These are phyloP conservation scores for Aphelenchoides fujianensis DNA, from an alignment of 1,140 invertebrate species.

Conservation along the genomic window DNA sequence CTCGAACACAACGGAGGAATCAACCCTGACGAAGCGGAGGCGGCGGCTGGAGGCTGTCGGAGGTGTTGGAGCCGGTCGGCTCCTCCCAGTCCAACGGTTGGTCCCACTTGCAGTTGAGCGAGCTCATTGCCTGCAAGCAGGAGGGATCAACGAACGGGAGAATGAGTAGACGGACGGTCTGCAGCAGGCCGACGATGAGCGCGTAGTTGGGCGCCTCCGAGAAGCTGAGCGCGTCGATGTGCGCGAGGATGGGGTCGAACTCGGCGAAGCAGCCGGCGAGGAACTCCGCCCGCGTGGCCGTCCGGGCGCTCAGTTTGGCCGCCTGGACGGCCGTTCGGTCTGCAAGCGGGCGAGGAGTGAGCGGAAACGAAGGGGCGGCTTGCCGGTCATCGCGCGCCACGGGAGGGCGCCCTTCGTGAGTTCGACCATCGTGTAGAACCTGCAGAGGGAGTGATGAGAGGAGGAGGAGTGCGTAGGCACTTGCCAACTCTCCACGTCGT, in stretches of 20 bases:
- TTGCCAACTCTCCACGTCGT: constrained; percentile 38
- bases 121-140: neutral
- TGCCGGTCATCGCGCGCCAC: constrained; percentile 41
- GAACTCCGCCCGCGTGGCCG: constrained; percentile 22
- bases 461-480: neutral
- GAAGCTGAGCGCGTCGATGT: constrained; percentile 28
- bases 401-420: constrained; percentile 43
- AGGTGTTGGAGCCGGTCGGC: neutral
- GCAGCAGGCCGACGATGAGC: constrained; percentile 22
- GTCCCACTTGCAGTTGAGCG: neutral
- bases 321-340: constrained; percentile 28
- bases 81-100: neutral
- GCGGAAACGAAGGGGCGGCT: neutral
- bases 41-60: no score
- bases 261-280: constrained; percentile 36
- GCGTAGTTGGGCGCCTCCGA: constrained; percentile 15
- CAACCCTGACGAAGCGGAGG: no score
- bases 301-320: constrained; percentile 25
- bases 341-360: neutral
- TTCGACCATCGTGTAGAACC: constrained; percentile 55
- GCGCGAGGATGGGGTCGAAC: constrained; percentile 30
- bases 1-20: no score
- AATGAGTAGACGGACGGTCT: neutral
- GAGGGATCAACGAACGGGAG: neutral
- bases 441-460: constrained; percentile 1